phyloP scores from a whole-genome alignment of 1,140 invertebrate genomes.

The Bombus consobrinus region DNA sequence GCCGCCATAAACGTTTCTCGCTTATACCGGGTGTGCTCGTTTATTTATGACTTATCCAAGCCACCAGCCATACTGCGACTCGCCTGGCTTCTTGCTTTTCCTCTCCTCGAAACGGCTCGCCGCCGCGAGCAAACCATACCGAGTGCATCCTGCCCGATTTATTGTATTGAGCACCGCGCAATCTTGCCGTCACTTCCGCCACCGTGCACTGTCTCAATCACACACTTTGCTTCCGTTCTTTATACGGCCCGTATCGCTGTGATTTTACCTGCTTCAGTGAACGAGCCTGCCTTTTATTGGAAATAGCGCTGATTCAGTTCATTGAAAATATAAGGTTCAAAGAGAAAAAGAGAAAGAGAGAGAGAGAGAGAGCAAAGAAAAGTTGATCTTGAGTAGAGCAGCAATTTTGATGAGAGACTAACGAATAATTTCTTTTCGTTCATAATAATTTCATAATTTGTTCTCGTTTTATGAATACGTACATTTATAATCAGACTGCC shows the following conservation, averaged over 20 bases:
- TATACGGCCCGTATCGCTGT: not conserved
- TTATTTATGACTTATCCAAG: slow-evolving; percentile 68
- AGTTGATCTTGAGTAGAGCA: no score
- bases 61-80: not conserved
- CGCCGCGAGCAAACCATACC: slow-evolving; percentile 8
- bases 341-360: no score
- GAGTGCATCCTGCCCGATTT: slow-evolving; percentile 59
- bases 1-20: slow-evolving; percentile 67
- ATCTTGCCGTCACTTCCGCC: slow-evolving; percentile 31
- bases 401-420: no score
- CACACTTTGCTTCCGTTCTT: slow-evolving; percentile 7
- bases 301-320: slow-evolving; percentile 14
- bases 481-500: not conserved
- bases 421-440: no score
- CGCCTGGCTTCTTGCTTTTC: slow-evolving; percentile 52
- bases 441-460: not conserved
- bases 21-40: slow-evolving; percentile 63
- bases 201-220: slow-evolving; percentile 33
- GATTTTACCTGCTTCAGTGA: not conserved
- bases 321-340: not conserved
- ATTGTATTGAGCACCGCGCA: slow-evolving; percentile 41
- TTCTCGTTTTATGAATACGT: not conserved
- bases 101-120: not conserved
- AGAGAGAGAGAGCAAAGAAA: not conserved
- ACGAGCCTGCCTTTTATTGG: not conserved